These are phyloP conservation scores for Probaryconus sp. DNA, from an alignment of 1,140 invertebrate species.

Conservation along the genomic window DNA sequence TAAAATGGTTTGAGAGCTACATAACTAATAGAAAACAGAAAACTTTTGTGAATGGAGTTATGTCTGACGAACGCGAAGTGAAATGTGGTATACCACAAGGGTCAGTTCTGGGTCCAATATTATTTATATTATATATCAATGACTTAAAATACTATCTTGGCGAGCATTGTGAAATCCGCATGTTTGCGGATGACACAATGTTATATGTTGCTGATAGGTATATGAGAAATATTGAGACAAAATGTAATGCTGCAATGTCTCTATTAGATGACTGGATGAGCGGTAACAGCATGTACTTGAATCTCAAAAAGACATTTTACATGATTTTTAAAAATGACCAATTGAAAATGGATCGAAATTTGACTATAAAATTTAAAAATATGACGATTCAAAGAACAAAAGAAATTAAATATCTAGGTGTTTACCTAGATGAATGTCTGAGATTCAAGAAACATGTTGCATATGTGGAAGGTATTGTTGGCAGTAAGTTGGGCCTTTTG, in stretches of 20 bases:
- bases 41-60: neutral
- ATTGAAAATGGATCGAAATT: constrained; percentile 11
- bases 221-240: constrained; percentile 7
- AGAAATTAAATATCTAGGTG: constrained; percentile 9
- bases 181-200: constrained; percentile 14
- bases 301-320: constrained; percentile 11
- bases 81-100: constrained; percentile 7
- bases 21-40: constrained; percentile 1
- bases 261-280: neutral
- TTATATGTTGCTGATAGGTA: constrained; percentile 1
- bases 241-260: neutral
- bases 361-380: constrained; percentile 2
- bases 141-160: constrained; percentile 5
- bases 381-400: constrained; percentile 3
- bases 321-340: constrained; percentile 18
- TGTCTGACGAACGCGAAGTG: constrained; percentile 4
- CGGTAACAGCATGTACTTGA: constrained; percentile 4
- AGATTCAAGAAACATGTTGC: constrained; percentile 1
- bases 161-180: constrained; percentile 11
- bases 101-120: constrained; percentile 12
- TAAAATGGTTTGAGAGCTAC: constrained; percentile 1
- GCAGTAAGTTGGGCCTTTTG: too few relatives aligned
- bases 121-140: too few relatives aligned
- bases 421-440: constrained; percentile 4
- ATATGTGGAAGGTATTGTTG: constrained; percentile 5